Evolutionary conservation across 2,113 vertebrate genomes (phyloP), one percentile per base, ranked within the genome.

Genomic region (Bungarus multicinctus): DNA sequence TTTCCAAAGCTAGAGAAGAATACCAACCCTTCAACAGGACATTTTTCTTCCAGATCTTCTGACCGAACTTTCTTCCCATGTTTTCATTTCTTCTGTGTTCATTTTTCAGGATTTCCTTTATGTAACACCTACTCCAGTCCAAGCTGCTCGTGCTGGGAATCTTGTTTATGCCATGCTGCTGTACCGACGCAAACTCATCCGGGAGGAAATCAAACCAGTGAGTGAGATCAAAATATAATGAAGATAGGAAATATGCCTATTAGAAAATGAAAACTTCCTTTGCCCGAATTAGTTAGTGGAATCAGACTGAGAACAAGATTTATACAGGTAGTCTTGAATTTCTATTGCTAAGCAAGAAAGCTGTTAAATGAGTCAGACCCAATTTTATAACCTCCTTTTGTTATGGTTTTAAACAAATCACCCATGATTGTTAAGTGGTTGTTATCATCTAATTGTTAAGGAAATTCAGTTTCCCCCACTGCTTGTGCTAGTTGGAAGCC

Each of bases 141-240:
- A 99, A 95, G 98, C 98, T 0, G 99, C 99, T 3, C 96, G 98
- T 0, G 98, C 99, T 0, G 99, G 98, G 20, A 99, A 99, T 90
- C 97, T 97, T 0, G 97, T 98, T 47, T 97, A 99, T 0, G 97
- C 98, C 0, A 96, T 98, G 23, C 97, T 99, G 8, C 96, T 98
- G 16, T 99, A 99, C 90, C 98, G 98, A 60, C 97, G 97, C 23
- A 98, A 97, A 91, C 98, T 99, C 88, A 98, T 97, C 95, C 97
- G 97, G 54, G 98, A 99, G 91, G 98, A 99, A 95, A 95, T 99
- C 22, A 98, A 98, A 94, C 99, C 99, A 85, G 99, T 99, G 95
- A 98, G 98, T 45, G 14, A 69, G 30, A 55, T n/a, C 81, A 55
- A 81, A 85, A 20, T 39, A 5, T n/a, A 39, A 47, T 5, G 14